Base-by-base conservation (phyloP, 1,140 invertebrate species). In the Parasteatoda tepidariorum region DNA sequence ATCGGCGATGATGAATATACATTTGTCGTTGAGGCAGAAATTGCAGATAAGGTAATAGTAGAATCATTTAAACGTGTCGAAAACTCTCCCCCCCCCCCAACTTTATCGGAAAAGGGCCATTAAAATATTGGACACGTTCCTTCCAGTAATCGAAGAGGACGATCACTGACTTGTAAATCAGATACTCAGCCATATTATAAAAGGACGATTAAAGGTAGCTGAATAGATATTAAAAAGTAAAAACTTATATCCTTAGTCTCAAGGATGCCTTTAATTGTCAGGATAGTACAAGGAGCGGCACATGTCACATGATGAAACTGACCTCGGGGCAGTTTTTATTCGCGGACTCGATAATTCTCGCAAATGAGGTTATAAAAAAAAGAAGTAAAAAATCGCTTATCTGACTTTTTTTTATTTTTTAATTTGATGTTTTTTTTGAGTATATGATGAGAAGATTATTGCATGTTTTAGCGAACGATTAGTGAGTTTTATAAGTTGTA, bases 11-110 rank as follows among this genome's bases (percentile, higher is more conserved):
- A 67, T 67, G 64, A 67, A 34, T 34, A 30, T 31, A 31, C 24
- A 67, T 67, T 67, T 67, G 64, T 67, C 64, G 64, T 31, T 11
- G 64, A 26, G 18, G 31, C 15, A n/a, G n/a, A 34, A 67, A 34
- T 31, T 31, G 30, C 30, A 67, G 64, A 67, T 67, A 67, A 67
- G 64, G 64, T 67, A 67, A 67, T 67, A 67, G 33, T 15, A 67
- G 64, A 67, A 67, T 67, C 64, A 67, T 67, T 67, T 67, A 31
- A 26, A 67, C 64, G 64, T 67, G 64, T 67, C 31, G 64, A 33
- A 33, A 22, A 18, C 64, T 22, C 59, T 24, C 18, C 33, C 33
- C n/a, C n/a, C n/a, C n/a, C n/a, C n/a, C n/a, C n/a, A n/a, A n/a
- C n/a, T n/a, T n/a, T n/a, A n/a, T n/a, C n/a, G n/a, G n/a, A n/a